Percentiles rank a stretch among this genome's conserved stretches.
These are phyloP conservation scores for Apoderus coryli DNA, from an alignment of 2,888 invertebrate species.

Conservation along the genomic window DNA sequence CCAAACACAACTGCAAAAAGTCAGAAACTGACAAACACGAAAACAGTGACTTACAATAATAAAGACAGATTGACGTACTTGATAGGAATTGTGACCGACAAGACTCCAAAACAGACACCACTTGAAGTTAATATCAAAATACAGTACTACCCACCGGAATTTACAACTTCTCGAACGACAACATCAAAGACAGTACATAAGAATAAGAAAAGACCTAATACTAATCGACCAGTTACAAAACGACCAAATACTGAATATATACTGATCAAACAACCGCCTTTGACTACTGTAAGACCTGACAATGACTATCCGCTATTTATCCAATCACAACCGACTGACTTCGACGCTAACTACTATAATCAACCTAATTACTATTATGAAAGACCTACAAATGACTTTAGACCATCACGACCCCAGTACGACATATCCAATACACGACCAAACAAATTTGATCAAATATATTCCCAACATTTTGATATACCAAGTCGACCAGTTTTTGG, in stretches of 20 bases:
- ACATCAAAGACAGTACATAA: slow-evolving; percentile 12
- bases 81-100: slow-evolving; percentile 14
- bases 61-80: slow-evolving; percentile 18
- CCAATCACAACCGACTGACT: slow-evolving; percentile 11
- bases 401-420: slow-evolving; percentile 6
- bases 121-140: slow-evolving; percentile 26
- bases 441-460: too few relatives aligned
- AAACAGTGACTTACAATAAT: slow-evolving; percentile 8
- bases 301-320: slow-evolving; percentile 11
- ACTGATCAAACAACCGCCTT: too few relatives aligned
- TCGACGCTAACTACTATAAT: slow-evolving; percentile 1
- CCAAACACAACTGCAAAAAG: slow-evolving; percentile 13
- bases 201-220: slow-evolving; percentile 14
- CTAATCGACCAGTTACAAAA: slow-evolving; percentile 9
- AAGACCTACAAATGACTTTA: slow-evolving; percentile 6
- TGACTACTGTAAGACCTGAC: slow-evolving; percentile 12
- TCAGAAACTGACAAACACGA: not conserved
- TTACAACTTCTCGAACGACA: slow-evolving; percentile 11
- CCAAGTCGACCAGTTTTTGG: slow-evolving; percentile 1
- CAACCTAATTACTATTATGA: slow-evolving; percentile 7
- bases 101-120: slow-evolving; percentile 14
- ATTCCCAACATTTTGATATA: not conserved
- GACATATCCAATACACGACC: not conserved
- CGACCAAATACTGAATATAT: slow-evolving; percentile 1
- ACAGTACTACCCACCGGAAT: slow-evolving; percentile 20